These are phyloP conservation scores for Syndactyla subalaris DNA, from an alignment of 2,797 vertebrate species.

Conservation along the genomic window DNA sequence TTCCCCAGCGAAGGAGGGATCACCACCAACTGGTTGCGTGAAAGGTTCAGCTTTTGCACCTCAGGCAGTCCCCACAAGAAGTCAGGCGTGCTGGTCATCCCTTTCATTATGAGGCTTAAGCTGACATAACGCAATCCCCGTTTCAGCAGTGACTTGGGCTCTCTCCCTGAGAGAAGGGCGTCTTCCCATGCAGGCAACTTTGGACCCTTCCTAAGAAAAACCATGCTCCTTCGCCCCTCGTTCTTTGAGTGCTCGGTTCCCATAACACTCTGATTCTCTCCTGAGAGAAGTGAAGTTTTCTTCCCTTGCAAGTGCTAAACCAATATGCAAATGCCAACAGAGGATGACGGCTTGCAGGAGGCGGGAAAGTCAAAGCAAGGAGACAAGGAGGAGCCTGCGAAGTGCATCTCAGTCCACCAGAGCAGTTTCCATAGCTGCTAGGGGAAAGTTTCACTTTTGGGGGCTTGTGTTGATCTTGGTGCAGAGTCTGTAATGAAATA, in stretches of 20 bases:
- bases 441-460: conserved; percentile 30
- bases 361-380: conserved; percentile 25
- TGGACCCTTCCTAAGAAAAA: conserved; percentile 58
- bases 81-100: conserved; percentile 83
- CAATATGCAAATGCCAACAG: neutral
- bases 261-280: conserved; percentile 73
- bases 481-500: conserved; percentile 72
- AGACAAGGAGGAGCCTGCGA: conserved; percentile 44
- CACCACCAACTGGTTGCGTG: conserved; percentile 82
- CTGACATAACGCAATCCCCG: conserved; percentile 79
- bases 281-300: conserved; percentile 16
- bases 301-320: neutral
- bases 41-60: conserved; percentile 91
- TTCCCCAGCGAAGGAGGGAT: conserved; percentile 81
- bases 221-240: conserved; percentile 25
- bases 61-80: conserved; percentile 88
- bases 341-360: neutral
- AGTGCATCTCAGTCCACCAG: conserved; percentile 26
- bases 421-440: neutral
- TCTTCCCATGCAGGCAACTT: conserved; percentile 77
- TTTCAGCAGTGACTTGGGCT: conserved; percentile 75
- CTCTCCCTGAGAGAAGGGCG: conserved; percentile 76
- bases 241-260: conserved; percentile 83
- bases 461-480: conserved; percentile 60
- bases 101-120: conserved; percentile 86